Evolutionary conservation across 2,113 vertebrate species (phyloP).

Genomic region (Varanus salvator): DNA sequence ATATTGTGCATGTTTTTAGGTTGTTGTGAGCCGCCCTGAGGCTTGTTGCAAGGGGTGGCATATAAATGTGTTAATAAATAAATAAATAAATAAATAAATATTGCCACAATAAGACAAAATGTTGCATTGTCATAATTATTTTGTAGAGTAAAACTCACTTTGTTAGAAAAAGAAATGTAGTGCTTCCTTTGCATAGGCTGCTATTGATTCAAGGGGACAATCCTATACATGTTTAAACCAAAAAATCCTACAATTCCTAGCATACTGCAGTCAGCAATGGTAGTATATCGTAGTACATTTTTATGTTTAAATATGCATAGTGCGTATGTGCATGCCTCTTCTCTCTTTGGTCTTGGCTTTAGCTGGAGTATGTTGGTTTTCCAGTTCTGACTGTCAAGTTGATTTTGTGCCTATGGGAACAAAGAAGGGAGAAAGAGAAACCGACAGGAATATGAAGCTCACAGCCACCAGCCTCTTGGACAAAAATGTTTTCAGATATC

Average conservation of each 20-base stretch:
- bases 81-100: no score
- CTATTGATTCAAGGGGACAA: neutral
- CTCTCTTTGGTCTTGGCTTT: neutral
- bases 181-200: slow-evolving; percentile 1
- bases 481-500: slow-evolving; percentile 2
- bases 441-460: slow-evolving; percentile 10
- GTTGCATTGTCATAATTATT: neutral
- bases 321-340: no score
- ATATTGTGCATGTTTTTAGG: no score
- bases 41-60: no score
- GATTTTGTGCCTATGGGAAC: neutral
- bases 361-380: slow-evolving; percentile 19
- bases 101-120: neutral
- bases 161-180: neutral
- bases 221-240: no score
- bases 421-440: neutral
- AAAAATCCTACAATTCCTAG: no score
- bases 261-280: no score
- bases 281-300: no score
- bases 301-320: no score
- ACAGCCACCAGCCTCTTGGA: slow-evolving; percentile 11
- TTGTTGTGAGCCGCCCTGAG: no score
- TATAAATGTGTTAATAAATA: no score
- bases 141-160: neutral
- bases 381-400: neutral